Base-by-base conservation (phyloP, 2,888 invertebrate genomes). In the Standfussiana lucernea region DNA sequence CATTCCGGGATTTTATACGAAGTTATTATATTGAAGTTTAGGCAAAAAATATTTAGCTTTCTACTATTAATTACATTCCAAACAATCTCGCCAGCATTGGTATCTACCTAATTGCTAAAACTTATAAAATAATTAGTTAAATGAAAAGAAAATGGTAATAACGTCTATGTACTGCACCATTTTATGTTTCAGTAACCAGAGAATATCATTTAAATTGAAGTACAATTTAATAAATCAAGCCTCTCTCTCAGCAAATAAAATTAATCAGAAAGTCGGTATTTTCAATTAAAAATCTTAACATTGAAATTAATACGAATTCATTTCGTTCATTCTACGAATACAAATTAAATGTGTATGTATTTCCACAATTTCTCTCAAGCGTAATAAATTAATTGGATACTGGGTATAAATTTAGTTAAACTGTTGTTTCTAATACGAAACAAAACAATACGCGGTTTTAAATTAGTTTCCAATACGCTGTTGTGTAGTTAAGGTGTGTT, bases 261-360 rank as follows among this genome's bases (percentile, higher is more conserved):
- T 59, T 47, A 56, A 18, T 24, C 28, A 53, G 62, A 28, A 80
- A 75, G 66, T 40, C 21, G 56, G 65, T 61, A 73, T 73, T 79
- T 84, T 56, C 45, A 80, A 69, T 84, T 79, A 64, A 71, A 67
- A 69, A 80, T 59, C 37, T 28, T 65, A 66, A 59, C 35, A 53
- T 18, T 69, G 18, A 67, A 67, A 82, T 83, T 13, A 71, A 86
- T 50, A 66, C 37, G 82, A 35, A 64, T 24, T 61, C 35, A 72
- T 77, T 70, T 76, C 70, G 53, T n/a, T 40, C 45, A 72, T 13
- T 56, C 62, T 56, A 35, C 56, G 21, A 80, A 67, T 42, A 50
- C 67, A 40, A 50, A 64, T 80, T 56, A 67, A 79, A 67, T 47
- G 40, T 79, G 47, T 47, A 64, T 79, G 47, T 47, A 64, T 53